These are phyloP conservation scores for Teleiodes luculella DNA, from an alignment of 2,888 invertebrate genomes.

Conservation along the genomic window DNA sequence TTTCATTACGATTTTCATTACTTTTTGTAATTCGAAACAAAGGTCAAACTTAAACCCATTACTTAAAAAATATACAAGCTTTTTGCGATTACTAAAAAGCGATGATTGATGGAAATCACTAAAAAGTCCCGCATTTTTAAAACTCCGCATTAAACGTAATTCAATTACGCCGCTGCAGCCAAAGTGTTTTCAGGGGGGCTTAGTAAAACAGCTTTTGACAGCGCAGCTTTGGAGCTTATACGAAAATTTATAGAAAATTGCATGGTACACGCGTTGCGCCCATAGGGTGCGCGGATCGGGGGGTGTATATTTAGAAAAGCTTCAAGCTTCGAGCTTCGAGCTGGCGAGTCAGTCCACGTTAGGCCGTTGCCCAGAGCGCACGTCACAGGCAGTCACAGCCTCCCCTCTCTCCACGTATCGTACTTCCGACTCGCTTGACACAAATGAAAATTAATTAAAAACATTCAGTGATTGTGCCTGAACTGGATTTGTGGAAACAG, in stretches of 20 bases:
- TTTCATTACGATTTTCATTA: too few species aligned
- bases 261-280: conserved; percentile 69
- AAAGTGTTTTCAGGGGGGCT: conserved; percentile 45
- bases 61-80: neutral
- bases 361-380: conserved; percentile 51
- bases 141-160: conserved; percentile 51
- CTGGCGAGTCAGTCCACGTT: conserved; percentile 59
- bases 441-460: conserved; percentile 57
- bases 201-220: conserved; percentile 73
- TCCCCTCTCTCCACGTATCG: conserved; percentile 37
- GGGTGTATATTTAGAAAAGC: conserved; percentile 76
- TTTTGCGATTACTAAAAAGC: neutral
- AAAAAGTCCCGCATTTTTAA: conserved; percentile 23
- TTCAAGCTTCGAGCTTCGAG: conserved; percentile 35
- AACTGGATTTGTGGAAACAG: conserved; percentile 57
- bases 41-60: neutral
- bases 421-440: conserved; percentile 58
- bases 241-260: conserved; percentile 78
- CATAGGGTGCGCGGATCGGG: conserved; percentile 65
- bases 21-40: too few species aligned
- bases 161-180: conserved; percentile 60
- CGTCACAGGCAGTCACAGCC: conserved; percentile 46
- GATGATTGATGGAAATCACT: conserved; percentile 11
- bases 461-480: conserved; percentile 54
- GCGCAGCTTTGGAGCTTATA: conserved; percentile 70